Base-by-base conservation (phyloP, 2,113 vertebrate species). In the Corvus cornix region DNA sequence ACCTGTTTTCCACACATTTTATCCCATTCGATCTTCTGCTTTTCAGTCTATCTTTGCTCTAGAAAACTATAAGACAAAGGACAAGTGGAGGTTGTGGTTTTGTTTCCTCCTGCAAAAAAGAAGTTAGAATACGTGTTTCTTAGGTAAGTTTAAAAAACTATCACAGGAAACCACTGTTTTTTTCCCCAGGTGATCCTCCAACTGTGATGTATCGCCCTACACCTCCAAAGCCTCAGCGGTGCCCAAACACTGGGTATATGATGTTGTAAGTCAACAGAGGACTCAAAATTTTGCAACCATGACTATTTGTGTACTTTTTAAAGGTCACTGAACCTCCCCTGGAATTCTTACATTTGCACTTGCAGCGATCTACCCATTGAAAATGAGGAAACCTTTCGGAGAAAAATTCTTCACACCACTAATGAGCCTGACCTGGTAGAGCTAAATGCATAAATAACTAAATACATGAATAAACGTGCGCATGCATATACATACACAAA, bases 301-400 rank as follows among this genome's bases (percentile, higher is more conserved):
- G 5, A 7, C 20, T 28, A 15, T 37, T 16, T 1, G 0, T 10
- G 6, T 43, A 15, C 8, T 24, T 70, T 55, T 46, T 16, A n/a
- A 68, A 39, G 6, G 16, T 16, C 16, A 56, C 6, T 8, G 2
- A 56, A 19, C 10, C 37, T 43, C 16, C 7, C 13, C 20, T 51
- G 5, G 30, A 51, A 59, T 39, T 20, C 31, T 59, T 52, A 44
- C 15, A 35, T 53, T 48, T 68, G 18, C 22, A 16, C 6, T 56
- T 60, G 16, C 7, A 31, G 22, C 0, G 0, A 17, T 26, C 46
- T 39, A 31, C 23, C 26, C 11, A 4, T 11, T 39, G 49, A 83
- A 67, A 83, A 46, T 49, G 2, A 51, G 21, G 18, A 83, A 76
- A 69, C 0, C 0, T 43, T 82, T 35, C 33, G 8, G 13, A 60